A percentile compares a stretch with the other conserved stretches of the same genome.
These are phyloP conservation scores for Phaethon lepturus DNA, from an alignment of 2,113 vertebrate species.

Conservation along the genomic window DNA sequence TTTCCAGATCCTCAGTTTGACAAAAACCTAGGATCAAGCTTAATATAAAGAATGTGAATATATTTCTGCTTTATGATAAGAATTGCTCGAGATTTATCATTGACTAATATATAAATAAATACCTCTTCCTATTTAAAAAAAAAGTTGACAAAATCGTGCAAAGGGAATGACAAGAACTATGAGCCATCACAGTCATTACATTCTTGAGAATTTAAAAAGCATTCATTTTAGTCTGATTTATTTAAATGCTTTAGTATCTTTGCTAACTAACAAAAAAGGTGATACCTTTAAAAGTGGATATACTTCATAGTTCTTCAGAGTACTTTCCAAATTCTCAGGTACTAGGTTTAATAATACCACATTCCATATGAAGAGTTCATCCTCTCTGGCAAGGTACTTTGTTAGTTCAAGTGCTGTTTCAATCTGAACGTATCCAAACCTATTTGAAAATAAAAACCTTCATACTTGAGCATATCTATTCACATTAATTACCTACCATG, in stretches of 20 bases:
- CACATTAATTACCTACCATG: not conserved
- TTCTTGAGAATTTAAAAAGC: too few species aligned
- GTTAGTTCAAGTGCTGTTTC: conserved; percentile 78
- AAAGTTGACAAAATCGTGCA: not conserved
- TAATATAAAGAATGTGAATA: not conserved
- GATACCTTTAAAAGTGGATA: conserved; percentile 82
- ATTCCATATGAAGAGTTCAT: conserved; percentile 77
- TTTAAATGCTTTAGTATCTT: not conserved
- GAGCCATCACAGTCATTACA: not conserved
- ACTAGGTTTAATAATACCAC: conserved; percentile 65
- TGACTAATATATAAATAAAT: not conserved
- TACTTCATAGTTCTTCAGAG: conserved; percentile 63
- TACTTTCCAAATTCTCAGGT: conserved; percentile 28
- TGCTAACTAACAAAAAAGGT: not conserved
- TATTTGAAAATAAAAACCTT: conserved; percentile 51
- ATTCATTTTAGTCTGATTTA: not conserved
- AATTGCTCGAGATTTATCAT: not conserved
- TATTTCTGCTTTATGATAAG: not conserved
- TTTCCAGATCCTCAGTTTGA: not conserved
- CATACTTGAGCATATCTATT: not conserved
- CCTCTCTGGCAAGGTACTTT: conserved; percentile 80
- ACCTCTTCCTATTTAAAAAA: not conserved
- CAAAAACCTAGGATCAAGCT: not conserved
- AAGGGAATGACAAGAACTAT: not conserved
- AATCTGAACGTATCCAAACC: conserved; percentile 73